phyloP scores from a whole-genome alignment of 2,888 invertebrate genomes.

The Kuschelorhynchus macadamiae region DNA sequence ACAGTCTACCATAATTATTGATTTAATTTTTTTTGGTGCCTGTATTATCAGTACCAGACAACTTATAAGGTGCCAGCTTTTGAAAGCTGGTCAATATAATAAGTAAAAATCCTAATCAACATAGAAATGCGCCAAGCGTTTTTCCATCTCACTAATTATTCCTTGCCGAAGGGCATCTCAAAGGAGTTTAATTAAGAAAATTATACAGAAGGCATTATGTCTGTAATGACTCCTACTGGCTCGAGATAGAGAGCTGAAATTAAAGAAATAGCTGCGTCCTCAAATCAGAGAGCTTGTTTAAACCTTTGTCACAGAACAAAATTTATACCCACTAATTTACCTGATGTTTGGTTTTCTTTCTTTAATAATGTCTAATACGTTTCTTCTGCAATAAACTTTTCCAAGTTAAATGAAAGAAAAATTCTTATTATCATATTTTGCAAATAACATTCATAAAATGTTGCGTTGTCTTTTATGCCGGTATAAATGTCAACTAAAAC shows the following conservation, averaged over 20 bases:
- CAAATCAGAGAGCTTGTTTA: neutral
- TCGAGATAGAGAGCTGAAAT: conserved; percentile 18
- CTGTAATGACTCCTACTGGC: conserved; percentile 30
- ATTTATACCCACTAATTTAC: too few species aligned
- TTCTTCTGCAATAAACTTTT: too few species aligned
- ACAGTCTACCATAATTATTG: too few species aligned
- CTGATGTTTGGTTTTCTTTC: too few species aligned
- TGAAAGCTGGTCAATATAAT: neutral
- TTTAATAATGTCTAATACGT: too few species aligned
- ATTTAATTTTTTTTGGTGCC: too few species aligned
- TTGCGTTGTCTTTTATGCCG: too few species aligned
- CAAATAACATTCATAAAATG: too few species aligned
- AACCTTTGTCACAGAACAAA: too few species aligned
- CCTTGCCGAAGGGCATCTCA: conserved; percentile 32
- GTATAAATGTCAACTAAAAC: too few species aligned
- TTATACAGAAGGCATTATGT: conserved; percentile 39
- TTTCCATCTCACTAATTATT: conserved; percentile 30
- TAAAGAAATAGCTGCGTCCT: neutral
- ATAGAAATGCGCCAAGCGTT: conserved; percentile 23
- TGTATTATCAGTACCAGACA: neutral
- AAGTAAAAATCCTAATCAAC: conserved; percentile 9
- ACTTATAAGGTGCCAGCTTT: neutral
- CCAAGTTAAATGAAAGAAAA: too few species aligned
- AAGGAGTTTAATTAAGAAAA: conserved; percentile 42
- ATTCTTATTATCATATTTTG: too few species aligned